Percentiles rank a stretch among this genome's conserved stretches.
These are phyloP conservation scores for Cassiopea andromeda DNA, from an alignment of 30 jellyfish, hydroid and myxozoan genomes.

Conservation along the genomic window DNA sequence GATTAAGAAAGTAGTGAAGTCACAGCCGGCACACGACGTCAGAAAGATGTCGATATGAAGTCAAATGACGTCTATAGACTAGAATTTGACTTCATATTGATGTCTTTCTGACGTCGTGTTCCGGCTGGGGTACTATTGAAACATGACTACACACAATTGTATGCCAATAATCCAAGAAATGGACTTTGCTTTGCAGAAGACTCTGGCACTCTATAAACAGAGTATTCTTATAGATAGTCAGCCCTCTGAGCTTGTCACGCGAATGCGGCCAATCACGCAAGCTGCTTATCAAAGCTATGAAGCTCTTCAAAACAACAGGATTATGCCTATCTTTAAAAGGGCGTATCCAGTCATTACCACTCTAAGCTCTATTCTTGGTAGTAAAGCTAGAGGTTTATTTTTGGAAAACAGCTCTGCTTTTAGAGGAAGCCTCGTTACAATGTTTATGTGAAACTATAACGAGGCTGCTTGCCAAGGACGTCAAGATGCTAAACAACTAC, in stretches of 20 bases:
- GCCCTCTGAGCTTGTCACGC: neutral
- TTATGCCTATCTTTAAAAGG: neutral
- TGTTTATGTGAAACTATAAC: too few relatives aligned
- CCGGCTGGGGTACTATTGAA: neutral
- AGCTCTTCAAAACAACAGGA: neutral
- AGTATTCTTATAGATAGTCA: neutral
- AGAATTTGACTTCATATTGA: too few relatives aligned
- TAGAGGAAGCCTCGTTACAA: neutral
- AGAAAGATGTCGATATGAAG: too few relatives aligned
- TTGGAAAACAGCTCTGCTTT: neutral
- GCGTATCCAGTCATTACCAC: neutral
- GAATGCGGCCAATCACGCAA: neutral
- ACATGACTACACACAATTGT: neutral
- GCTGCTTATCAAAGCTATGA: neutral
- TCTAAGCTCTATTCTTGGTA: neutral
- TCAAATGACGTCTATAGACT: too few relatives aligned
- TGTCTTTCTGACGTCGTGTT: neutral
- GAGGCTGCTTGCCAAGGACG: too few relatives aligned
- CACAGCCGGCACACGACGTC: too few relatives aligned
- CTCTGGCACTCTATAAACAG: neutral
- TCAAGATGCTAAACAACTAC: too few relatives aligned
- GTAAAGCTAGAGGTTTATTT: neutral
- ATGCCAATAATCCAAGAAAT: neutral
- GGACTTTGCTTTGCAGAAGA: neutral
- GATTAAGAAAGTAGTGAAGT: too few relatives aligned